Conservation (phyloP, 2,888 invertebrate species). For the Sialis fuliginosa region DNA sequence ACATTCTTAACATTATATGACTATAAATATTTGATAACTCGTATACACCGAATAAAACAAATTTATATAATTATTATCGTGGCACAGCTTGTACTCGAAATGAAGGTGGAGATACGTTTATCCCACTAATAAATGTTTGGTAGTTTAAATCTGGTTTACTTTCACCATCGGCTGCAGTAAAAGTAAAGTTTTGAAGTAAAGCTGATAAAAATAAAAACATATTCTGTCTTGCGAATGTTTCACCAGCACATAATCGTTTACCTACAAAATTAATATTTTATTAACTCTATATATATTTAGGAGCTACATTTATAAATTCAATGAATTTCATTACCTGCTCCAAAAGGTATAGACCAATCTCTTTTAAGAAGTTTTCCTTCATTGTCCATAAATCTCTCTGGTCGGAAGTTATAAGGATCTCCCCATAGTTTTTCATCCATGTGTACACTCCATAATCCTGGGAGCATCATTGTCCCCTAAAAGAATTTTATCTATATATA, state of each 20-base stretch:
- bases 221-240: constrained; percentile 45
- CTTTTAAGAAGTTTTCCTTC: constrained; percentile 27
- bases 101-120: constrained; percentile 35
- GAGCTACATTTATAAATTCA: background rate
- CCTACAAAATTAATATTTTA: constrained; percentile 23
- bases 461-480: constrained; percentile 33
- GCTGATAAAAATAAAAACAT: constrained; percentile 38
- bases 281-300: background rate
- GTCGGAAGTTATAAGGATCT: constrained; percentile 23
- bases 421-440: constrained; percentile 21
- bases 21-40: no score
- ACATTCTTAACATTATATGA: no score
- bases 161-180: constrained; percentile 32
- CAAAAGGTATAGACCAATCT: constrained; percentile 43
- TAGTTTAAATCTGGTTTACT: constrained; percentile 22
- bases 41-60: background rate
- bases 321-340: constrained; percentile 31
- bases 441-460: constrained; percentile 28
- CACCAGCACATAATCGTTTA: constrained; percentile 46
- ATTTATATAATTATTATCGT: constrained; percentile 15
- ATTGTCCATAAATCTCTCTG: constrained; percentile 35
- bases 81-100: constrained; percentile 36
- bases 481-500: constrained; percentile 9
- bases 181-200: constrained; percentile 41
- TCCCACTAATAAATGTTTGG: constrained; percentile 21